phyloP scores from a whole-genome alignment of 2,113 vertebrate genomes.

The Notiomystis cincta region DNA sequence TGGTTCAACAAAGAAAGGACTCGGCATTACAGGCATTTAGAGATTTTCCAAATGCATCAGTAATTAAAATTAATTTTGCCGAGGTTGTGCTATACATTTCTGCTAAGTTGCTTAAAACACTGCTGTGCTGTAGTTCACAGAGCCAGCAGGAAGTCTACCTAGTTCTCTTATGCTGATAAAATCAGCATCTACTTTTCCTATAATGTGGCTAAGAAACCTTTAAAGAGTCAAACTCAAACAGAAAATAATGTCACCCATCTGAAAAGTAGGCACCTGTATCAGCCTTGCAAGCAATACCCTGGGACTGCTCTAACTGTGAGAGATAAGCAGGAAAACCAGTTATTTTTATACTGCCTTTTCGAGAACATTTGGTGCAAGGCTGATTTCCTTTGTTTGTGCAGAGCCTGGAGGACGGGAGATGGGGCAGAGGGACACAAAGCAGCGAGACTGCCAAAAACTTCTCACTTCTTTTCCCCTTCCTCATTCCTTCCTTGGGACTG shows the following conservation, averaged over 20 bases:
- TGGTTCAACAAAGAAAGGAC: not conserved
- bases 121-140: not conserved
- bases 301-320: not conserved
- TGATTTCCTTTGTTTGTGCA: constrained; percentile 33
- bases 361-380: not conserved
- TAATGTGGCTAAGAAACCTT: not conserved
- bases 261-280: not conserved
- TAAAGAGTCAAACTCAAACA: not conserved
- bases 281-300: not conserved
- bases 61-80: constrained; percentile 27
- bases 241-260: not conserved
- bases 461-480: not conserved
- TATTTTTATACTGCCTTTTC: constrained; percentile 11
- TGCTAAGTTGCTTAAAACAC: not conserved
- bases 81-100: not conserved
- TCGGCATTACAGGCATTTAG: not conserved
- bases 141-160: not conserved
- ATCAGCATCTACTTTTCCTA: not conserved
- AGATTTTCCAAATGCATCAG: constrained; percentile 5
- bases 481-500: not conserved
- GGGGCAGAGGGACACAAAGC: constrained; percentile 15
- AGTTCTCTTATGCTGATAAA: not conserved
- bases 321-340: constrained; percentile 9
- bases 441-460: not conserved
- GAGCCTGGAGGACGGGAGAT: not conserved